Evolutionary conservation across 2,888 invertebrate species (phyloP).

Genomic region (Drosophila trichaetosa): DNA sequence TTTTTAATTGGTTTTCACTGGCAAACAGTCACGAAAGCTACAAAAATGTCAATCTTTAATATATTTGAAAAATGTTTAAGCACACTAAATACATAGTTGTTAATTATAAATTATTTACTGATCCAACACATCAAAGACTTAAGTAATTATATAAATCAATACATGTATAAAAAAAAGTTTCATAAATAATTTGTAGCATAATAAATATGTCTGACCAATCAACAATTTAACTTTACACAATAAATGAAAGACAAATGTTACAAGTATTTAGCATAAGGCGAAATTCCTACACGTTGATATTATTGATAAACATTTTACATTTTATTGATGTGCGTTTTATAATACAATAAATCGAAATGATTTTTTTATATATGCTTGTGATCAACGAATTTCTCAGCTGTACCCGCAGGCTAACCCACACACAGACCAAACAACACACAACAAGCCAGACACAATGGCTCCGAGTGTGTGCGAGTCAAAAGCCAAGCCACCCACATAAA

Average conservation of each 20-base stretch:
- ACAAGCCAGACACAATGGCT: slow-evolving; percentile 69
- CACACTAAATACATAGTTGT: not conserved
- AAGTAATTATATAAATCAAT: not conserved
- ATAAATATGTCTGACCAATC: not conserved
- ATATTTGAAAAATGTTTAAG: not conserved
- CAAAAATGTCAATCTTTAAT: not conserved
- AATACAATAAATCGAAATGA: slow-evolving; percentile 29
- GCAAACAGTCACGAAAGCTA: not conserved
- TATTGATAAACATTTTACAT: slow-evolving; percentile 24
- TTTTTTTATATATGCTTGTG: slow-evolving; percentile 18
- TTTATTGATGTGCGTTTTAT: slow-evolving; percentile 14
- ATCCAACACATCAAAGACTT: not conserved
- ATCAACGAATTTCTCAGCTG: slow-evolving; percentile 28
- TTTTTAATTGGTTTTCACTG: not conserved
- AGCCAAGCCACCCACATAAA: slow-evolving; percentile 66
- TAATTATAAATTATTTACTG: not conserved
- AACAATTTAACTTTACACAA: not conserved
- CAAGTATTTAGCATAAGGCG: slow-evolving; percentile 21
- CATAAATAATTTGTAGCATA: not conserved
- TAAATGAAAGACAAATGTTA: not conserved
- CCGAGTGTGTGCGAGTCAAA: slow-evolving; percentile 51
- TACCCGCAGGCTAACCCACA: slow-evolving; percentile 73
- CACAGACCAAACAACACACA: slow-evolving; percentile 60
- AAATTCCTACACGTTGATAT: slow-evolving; percentile 11
- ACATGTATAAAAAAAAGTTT: not conserved